Conservation (phyloP, 2,888 invertebrate species). For the Pteria penguin region DNA sequence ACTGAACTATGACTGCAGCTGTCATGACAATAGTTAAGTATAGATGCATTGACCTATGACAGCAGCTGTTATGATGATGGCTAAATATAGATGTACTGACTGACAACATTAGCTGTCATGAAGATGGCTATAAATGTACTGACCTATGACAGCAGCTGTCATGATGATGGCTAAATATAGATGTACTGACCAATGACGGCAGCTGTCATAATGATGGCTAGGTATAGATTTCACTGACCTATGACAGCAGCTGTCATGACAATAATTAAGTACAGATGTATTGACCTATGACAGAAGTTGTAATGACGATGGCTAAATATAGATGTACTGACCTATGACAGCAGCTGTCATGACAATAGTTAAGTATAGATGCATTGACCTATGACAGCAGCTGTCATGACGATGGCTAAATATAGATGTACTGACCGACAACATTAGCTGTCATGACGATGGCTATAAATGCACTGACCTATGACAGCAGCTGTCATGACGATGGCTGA, state of each 20-base stretch:
- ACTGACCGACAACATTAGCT: conserved; percentile 67
- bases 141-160: no score
- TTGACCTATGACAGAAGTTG: neutral
- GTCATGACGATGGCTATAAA: conserved; percentile 68
- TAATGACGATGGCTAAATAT: neutral
- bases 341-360: conserved; percentile 71
- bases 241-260: neutral
- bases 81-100: neutral
- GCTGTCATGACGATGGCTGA: neutral
- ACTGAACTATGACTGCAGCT: neutral
- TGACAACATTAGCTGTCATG: neutral
- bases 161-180: no score
- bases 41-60: conserved; percentile 65
- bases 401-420: neutral
- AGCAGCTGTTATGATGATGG: conserved; percentile 70
- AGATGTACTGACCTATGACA: conserved; percentile 69
- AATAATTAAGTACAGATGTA: neutral
- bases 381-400: neutral
- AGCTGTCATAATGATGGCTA: neutral
- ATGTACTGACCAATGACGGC: no score
- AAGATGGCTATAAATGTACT: no score
- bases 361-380: neutral
- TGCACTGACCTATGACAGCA: neutral
- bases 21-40: neutral
- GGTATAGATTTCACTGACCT: no score